phyloP scores from a whole-genome alignment of 1,140 invertebrate species.

The Tribolium castaneum region DNA sequence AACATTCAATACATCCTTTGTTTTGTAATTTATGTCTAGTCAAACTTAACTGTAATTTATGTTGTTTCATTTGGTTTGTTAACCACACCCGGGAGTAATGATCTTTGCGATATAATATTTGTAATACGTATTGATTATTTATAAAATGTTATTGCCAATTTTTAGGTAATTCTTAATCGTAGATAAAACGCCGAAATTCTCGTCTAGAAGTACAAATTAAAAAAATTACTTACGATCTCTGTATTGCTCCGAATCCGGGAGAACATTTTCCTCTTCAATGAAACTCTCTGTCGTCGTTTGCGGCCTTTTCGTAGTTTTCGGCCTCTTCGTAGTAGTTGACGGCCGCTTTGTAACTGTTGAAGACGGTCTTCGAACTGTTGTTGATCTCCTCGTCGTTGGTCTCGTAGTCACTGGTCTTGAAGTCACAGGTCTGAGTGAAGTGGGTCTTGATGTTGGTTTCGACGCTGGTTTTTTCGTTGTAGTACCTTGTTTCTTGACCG shows the following conservation, averaged over 20 bases:
- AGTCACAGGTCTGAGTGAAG: constrained; percentile 54
- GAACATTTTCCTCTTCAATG: constrained; percentile 65
- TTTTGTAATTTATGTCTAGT: neutral
- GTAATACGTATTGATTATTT: neutral
- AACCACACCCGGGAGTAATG: neutral
- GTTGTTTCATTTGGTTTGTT: neutral
- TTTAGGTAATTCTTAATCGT: too few species aligned
- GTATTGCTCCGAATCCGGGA: constrained; percentile 68
- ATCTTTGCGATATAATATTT: neutral
- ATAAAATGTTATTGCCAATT: too few species aligned
- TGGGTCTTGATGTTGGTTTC: constrained; percentile 60
- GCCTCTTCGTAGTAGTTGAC: constrained; percentile 57
- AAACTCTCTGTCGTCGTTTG: constrained; percentile 51
- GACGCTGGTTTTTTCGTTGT: constrained; percentile 61
- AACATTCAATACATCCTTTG: neutral
- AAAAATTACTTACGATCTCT: constrained; percentile 71
- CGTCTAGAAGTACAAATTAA: neutral
- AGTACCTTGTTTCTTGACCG: constrained; percentile 59
- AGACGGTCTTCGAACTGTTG: constrained; percentile 55
- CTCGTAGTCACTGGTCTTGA: constrained; percentile 40
- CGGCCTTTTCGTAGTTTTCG: constrained; percentile 46
- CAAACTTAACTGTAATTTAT: constrained; percentile 13
- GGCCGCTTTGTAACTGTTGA: constrained; percentile 64
- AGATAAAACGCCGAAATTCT: too few species aligned
- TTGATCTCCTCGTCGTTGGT: constrained; percentile 2